Conservation (phyloP, 2,888 invertebrate species). For the Acleris cristana region DNA sequence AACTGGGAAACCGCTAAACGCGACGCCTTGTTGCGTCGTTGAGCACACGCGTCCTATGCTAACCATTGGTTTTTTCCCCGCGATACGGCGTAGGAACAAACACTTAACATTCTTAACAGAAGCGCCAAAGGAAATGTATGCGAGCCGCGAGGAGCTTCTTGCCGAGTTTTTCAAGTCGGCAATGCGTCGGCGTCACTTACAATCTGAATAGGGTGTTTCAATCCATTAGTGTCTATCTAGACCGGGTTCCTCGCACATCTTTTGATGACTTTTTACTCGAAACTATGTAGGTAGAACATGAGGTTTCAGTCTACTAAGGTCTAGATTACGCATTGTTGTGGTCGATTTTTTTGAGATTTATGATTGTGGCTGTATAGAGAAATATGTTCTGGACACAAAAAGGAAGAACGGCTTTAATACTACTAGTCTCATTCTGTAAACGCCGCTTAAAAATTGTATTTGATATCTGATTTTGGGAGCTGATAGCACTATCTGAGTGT, state of each 20-base stretch:
- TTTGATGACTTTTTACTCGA: too few species aligned
- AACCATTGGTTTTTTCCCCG: conserved; percentile 12
- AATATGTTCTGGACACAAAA: too few species aligned
- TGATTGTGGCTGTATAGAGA: too few species aligned
- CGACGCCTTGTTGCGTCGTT: conserved; percentile 8
- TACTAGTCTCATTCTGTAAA: too few species aligned
- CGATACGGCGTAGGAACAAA: conserved; percentile 3
- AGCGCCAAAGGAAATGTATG: conserved; percentile 1
- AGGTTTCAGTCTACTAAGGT: too few species aligned
- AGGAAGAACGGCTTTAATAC: too few species aligned
- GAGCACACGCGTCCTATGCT: conserved; percentile 7
- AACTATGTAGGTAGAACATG: too few species aligned
- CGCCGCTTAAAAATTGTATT: too few species aligned
- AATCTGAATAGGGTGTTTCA: conserved; percentile 22
- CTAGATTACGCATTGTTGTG: too few species aligned
- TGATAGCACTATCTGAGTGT: too few species aligned
- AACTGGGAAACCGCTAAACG: conserved; percentile 61
- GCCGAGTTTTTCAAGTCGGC: neutral
- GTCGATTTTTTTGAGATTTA: too few species aligned
- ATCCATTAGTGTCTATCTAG: conserved; percentile 12
- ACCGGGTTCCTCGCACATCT: neutral
- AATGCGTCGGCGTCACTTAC: conserved; percentile 13
- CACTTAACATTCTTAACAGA: conserved; percentile 12
- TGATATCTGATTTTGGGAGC: too few species aligned
- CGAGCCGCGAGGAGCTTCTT: conserved; percentile 2